Percentiles rank a stretch among this genome's conserved stretches.
Conservation (phyloP, 2,888 invertebrate species). For the Pandemis heparana region DNA sequence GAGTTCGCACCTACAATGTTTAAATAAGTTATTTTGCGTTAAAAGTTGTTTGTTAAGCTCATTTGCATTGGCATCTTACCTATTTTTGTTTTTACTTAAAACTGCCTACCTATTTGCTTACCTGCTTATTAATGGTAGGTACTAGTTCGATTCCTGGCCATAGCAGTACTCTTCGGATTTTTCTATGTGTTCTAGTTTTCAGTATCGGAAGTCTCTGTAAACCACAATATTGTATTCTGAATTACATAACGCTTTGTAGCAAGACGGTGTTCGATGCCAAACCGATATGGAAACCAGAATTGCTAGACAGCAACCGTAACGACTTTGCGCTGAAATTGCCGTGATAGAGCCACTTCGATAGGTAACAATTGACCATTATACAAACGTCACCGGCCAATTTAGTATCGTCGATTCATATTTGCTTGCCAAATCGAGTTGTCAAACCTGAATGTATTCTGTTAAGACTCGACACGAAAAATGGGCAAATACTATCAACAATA, state of each 20-base stretch:
- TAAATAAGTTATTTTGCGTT: too few species aligned
- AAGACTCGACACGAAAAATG: not conserved
- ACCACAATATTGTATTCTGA: not conserved
- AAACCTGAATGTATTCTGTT: not conserved
- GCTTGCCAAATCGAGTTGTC: not conserved
- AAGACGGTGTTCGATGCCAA: conserved; percentile 4
- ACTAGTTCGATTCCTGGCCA: too few species aligned
- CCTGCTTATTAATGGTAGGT: too few species aligned
- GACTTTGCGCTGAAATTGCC: conserved; percentile 3
- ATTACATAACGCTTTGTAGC: not conserved
- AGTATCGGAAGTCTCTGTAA: too few species aligned
- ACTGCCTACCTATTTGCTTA: too few species aligned
- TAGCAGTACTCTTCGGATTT: too few species aligned
- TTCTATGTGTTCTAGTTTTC: too few species aligned
- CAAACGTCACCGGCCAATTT: conserved; percentile 10
- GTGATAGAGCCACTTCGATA: not conserved
- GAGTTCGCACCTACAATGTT: too few species aligned
- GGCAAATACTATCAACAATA: too few species aligned
- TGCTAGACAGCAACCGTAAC: conserved; percentile 8
- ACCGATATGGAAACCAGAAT: not conserved
- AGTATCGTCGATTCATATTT: conserved; percentile 8
- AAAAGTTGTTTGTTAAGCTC: too few species aligned
- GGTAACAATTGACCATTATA: conserved; percentile 8
- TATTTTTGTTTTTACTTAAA: too few species aligned
- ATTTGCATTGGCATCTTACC: too few species aligned